phyloP scores from a whole-genome alignment of 2,797 vertebrate genomes.

The Tenualosa thibaudeaui region DNA sequence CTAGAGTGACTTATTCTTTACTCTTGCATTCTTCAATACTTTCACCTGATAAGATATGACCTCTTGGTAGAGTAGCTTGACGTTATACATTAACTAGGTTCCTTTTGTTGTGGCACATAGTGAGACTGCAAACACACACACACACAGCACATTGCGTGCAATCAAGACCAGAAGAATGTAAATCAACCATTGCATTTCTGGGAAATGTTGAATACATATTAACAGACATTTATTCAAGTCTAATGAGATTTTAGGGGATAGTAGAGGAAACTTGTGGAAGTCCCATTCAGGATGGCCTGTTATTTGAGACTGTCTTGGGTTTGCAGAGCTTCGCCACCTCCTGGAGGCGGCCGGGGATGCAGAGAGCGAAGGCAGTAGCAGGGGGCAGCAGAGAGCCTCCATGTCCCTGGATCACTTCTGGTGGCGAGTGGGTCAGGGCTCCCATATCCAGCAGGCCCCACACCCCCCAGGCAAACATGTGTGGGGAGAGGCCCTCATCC shows the following conservation, averaged over 20 bases:
- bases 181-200: background rate
- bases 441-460: constrained; percentile 94
- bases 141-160: background rate
- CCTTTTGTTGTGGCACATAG: background rate
- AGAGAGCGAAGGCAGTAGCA: constrained; percentile 77
- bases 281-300: background rate
- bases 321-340: constrained; percentile 74
- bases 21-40: background rate
- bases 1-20: background rate
- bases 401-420: constrained; percentile 91
- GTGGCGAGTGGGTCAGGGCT: constrained; percentile 97
- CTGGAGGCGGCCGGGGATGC: constrained; percentile 75
- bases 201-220: background rate
- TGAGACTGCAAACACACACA: background rate
- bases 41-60: background rate
- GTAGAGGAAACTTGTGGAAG: background rate
- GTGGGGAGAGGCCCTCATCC: constrained; percentile 94
- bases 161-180: background rate
- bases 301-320: constrained; percentile 1
- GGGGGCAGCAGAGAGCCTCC: constrained; percentile 80
- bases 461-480: constrained; percentile 94
- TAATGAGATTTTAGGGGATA: background rate
- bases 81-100: background rate
- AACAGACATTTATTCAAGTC: background rate
- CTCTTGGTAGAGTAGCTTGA: background rate